Evolutionary conservation across 2,888 invertebrate species (phyloP), one percentile per base, ranked within the genome.

Genomic region (Melangyna quadrimaculata): DNA sequence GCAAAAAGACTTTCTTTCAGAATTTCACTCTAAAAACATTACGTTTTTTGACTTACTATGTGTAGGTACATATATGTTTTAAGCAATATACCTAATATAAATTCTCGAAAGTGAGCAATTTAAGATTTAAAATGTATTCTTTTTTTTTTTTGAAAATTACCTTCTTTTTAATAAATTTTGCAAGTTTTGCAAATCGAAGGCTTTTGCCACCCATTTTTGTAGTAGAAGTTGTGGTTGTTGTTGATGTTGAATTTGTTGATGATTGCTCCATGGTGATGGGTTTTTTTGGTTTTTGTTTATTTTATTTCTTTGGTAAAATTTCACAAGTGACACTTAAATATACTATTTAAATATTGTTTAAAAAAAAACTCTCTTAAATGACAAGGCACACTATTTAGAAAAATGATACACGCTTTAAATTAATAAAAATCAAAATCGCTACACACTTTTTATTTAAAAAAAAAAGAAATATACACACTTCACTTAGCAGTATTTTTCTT

Each of bases 101-200:
- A n/a, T 48, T 57, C 10, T 29, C n/a, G 19, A 79, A 37, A 55
- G 40, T 71, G 40, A 1, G 35, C n/a, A n/a, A 37, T 37, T 37
- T 14, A 1, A 37, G 37, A 51, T 17, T 19, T 27, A 27, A 24
- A 48, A 55, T 5, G 14, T 61, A n/a, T 32, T 53, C 14, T 35
- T 22, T 14, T n/a, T n/a, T 48, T n/a, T n/a, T 32, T 24, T 9
- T 55, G n/a, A 17, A 40, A 61, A 57, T 91, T 91, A 92, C 92
- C 92, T 91, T 92, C 87, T 91, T 91, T 87, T 91, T 91, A 75
- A 92, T 91, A 82, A 90, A 92, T 90, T 90, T 92, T 75, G 92
- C 91, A 88, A 92, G 90, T 90, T 90, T 92, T 65, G 91, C 89
- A 78, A 91, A 87, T 88, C 90, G 91, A 75, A 91, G 90, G 82